Percentiles rank a stretch among this genome's conserved stretches.
Conservation (phyloP, 2,797 vertebrate species). For the Crenuchus spilurus region DNA sequence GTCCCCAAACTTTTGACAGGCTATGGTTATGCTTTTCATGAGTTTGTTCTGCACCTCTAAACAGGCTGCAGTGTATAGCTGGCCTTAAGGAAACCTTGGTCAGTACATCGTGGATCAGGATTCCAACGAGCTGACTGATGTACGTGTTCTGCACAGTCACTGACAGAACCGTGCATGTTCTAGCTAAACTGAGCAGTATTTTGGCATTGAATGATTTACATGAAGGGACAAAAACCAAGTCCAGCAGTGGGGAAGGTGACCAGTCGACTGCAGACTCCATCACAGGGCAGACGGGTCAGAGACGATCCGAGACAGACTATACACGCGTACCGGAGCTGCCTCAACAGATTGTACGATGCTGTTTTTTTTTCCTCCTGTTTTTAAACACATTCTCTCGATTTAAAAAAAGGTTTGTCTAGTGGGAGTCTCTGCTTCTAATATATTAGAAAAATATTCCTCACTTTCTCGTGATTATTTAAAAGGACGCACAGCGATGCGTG, state of each 20-base stretch:
- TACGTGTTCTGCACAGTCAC: constrained; percentile 41
- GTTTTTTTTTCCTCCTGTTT: constrained; percentile 64
- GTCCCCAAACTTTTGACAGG: background rate
- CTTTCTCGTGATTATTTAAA: constrained; percentile 76
- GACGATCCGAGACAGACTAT: constrained; percentile 50
- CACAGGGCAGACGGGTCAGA: constrained; percentile 15
- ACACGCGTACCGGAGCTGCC: constrained; percentile 69
- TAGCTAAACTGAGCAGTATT: constrained; percentile 31
- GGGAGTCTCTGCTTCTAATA: constrained; percentile 73
- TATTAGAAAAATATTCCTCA: constrained; percentile 81
- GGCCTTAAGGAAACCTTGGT: background rate
- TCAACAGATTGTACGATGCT: constrained; percentile 92
- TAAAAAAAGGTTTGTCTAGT: constrained; percentile 45
- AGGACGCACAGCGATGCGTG: constrained; percentile 65
- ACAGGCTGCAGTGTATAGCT: background rate
- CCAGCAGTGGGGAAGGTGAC: constrained; percentile 33
- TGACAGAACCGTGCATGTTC: constrained; percentile 60
- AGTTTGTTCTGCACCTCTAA: background rate
- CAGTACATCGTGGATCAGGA: background rate
- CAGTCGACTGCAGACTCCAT: constrained; percentile 36
- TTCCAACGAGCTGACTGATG: background rate
- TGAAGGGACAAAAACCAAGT: constrained; percentile 15
- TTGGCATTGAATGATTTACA: constrained; percentile 19
- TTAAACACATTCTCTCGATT: constrained; percentile 43
- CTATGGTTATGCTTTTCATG: background rate